Conservation (phyloP, 1,140 invertebrate species). For the Heliothis subflexa region DNA sequence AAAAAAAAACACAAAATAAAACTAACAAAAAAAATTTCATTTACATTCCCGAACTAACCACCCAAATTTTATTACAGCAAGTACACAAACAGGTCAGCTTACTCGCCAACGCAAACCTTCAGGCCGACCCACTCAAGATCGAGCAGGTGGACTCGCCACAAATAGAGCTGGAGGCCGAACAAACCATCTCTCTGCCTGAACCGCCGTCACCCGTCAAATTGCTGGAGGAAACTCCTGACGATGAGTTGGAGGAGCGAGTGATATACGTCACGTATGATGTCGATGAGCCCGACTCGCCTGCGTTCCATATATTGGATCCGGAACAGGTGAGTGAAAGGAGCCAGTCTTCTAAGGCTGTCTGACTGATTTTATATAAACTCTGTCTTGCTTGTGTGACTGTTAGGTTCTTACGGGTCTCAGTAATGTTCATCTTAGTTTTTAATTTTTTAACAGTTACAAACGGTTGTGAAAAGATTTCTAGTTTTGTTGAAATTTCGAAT, state of each 20-base stretch:
- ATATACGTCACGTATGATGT: constrained; percentile 77
- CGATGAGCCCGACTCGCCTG: constrained; percentile 57
- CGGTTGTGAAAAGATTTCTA: too few species aligned
- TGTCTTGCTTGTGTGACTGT: too few species aligned
- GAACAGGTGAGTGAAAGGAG: constrained; percentile 57
- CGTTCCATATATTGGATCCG: constrained; percentile 66
- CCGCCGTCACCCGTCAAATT: background rate
- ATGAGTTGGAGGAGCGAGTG: constrained; percentile 61
- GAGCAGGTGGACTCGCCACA: background rate
- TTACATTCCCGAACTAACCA: background rate
- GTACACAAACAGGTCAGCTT: constrained; percentile 68
- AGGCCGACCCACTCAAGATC: constrained; percentile 9
- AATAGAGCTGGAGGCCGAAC: background rate
- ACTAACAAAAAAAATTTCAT: too few species aligned
- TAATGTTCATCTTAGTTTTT: too few species aligned
- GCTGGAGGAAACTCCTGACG: constrained; percentile 34
- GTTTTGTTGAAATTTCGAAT: too few species aligned
- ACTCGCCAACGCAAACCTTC: constrained; percentile 58
- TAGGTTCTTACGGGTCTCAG: too few species aligned
- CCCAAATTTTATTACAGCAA: constrained; percentile 49
- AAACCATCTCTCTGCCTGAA: constrained; percentile 2
- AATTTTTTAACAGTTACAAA: too few species aligned
- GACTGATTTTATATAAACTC: too few species aligned
- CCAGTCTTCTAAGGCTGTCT: background rate
- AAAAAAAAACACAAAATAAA: too few species aligned